phyloP scores from a whole-genome alignment of 2,113 vertebrate species.

The Spermophilus dauricus region DNA sequence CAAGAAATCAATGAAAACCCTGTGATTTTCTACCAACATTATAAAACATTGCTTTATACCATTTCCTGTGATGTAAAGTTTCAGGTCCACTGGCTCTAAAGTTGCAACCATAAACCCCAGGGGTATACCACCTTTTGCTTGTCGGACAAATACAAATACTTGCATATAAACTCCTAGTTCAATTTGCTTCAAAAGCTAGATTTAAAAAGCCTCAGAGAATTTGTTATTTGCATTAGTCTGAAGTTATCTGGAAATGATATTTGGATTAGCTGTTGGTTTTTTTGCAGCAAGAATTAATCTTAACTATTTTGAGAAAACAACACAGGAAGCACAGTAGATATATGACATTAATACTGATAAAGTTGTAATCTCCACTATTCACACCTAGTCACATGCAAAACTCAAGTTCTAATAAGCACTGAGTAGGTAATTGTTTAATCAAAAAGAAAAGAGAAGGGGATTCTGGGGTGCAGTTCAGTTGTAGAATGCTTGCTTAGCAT shows the following conservation, averaged over 20 bases:
- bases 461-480: not conserved
- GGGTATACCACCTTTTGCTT: not conserved
- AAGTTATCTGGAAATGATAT: not conserved
- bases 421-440: not conserved
- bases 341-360: not conserved
- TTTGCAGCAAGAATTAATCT: conserved; percentile 36
- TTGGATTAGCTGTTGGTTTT: not conserved
- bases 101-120: not conserved
- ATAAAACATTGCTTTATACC: not conserved
- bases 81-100: not conserved
- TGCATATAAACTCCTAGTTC: not conserved
- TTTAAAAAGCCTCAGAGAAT: not conserved
- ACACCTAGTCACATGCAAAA: not conserved
- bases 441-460: not conserved
- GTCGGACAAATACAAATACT: not conserved
- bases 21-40: not conserved
- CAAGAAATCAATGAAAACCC: conserved; percentile 13
- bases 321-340: not conserved
- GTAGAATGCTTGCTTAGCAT: not conserved
- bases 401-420: not conserved
- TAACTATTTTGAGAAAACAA: conserved; percentile 42
- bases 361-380: not conserved
- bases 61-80: not conserved
- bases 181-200: not conserved
- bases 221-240: not conserved